Base-by-base conservation (phyloP, 2,888 invertebrate genomes). In the Melanophora roralis region DNA sequence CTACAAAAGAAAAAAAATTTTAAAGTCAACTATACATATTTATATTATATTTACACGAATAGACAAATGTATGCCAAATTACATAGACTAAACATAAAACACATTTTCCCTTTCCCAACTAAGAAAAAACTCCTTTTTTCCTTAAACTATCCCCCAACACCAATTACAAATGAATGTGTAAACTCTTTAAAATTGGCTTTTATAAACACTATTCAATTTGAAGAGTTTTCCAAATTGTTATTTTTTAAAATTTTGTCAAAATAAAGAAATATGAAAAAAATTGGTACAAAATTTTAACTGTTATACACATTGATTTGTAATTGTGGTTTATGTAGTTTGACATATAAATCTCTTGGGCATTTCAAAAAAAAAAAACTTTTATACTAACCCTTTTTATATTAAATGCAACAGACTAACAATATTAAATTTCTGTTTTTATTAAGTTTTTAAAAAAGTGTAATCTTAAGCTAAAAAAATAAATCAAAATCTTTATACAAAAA, bases 31-130 rank as follows among this genome's bases (percentile, higher is more conserved):
- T 36, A 55, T 38, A 55, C 34, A 27, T 23, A 23, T n/a, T 51
- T 74, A 51, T 75, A 69, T 75, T 65, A 80, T 76, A 68, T 76
- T 81, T 81, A 78, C 73, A 79, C 78, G 69, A 80, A 80, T 80
- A 80, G 80, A 80, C 74, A 80, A 78, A 81, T 83, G 83, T 84
- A 83, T 84, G 84, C 80, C 84, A 84, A 85, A 84, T 84, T 85
- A 83, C 83, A 84, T 77, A 75, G 72, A 68, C 72, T 68, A 51
- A 0, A 40, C 23, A 73, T 47, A 57, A 65, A 68, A 36, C 27
- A 27, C 57, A 12, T 27, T 14, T 12, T 23, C 51, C 55, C 16
- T 32, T 60, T n/a, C 5, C 23, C 49, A 38, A 27, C 27, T 27
- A 27, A 27, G 6, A 27, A 27, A 27, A n/a, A 32, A 9, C 19